These are phyloP conservation scores for Silvanus unidentatus DNA, from an alignment of 2,888 invertebrate genomes.

Conservation along the genomic window DNA sequence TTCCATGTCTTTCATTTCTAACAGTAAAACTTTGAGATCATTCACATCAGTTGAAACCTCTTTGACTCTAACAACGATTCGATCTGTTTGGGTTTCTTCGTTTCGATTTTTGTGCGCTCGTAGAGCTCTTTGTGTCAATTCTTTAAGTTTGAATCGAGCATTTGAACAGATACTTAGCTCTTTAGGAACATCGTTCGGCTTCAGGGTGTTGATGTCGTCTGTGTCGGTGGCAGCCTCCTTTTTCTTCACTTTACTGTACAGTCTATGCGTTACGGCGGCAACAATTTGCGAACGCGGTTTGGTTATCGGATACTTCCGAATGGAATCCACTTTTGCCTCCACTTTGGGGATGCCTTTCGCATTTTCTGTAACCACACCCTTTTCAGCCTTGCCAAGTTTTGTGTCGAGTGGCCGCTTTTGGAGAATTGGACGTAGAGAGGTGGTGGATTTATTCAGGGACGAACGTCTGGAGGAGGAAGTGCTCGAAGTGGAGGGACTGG, in stretches of 20 bases:
- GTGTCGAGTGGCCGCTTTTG: conserved; percentile 16
- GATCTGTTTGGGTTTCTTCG: conserved; percentile 54
- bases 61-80: conserved; percentile 51
- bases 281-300: conserved; percentile 62
- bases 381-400: conserved; percentile 21
- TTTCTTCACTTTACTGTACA: conserved; percentile 59
- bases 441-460: conserved; percentile 28
- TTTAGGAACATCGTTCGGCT: conserved; percentile 23
- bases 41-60: conserved; percentile 54
- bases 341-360: conserved; percentile 23
- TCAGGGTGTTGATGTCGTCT: conserved; percentile 24
- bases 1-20: conserved; percentile 40
- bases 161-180: conserved; percentile 56
- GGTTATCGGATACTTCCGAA: conserved; percentile 32
- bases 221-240: conserved; percentile 44
- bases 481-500: conserved; percentile 13
- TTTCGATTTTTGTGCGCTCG: conserved; percentile 50
- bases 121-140: conserved; percentile 55
- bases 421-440: conserved; percentile 9
- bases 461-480: conserved; percentile 26
- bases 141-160: conserved; percentile 54
- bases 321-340: conserved; percentile 33
- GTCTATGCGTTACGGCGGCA: conserved; percentile 62
- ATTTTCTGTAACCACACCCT: conserved; percentile 26
- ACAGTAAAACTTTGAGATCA: conserved; percentile 48